Evolutionary conservation across 2,797 vertebrate genomes (phyloP), one percentile per base, ranked within the genome.

Genomic region (Enteromius unitaeniatus): DNA sequence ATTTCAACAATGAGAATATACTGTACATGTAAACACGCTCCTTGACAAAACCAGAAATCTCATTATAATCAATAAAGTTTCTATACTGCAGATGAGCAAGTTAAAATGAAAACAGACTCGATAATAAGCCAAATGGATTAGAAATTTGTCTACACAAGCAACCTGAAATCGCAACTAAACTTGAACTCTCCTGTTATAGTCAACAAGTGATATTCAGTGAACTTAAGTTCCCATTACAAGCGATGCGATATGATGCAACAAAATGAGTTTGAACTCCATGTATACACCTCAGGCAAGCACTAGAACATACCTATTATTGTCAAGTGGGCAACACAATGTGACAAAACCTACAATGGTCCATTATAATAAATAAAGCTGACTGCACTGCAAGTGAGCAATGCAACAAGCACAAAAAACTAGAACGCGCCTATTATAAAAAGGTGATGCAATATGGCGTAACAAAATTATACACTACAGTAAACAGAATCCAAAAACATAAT

Each of bases 221-320:
- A 42, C 53, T 77, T 28, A 4, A 60, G 34, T 60, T 28, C n/a
- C 58, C 23, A 78, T 64, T 45, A 64, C 37, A 62, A 78, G n/a
- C 9, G 1, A 45, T 45, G 40, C 19, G 17, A 78, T 42, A 47
- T 64, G 58, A 78, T 78, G 76, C 37, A 65, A 64, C 42, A 49
- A 31, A 78, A 65, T 78, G 34, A 65, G 77, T 49, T 49, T 78
- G 42, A 65, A 47, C 77, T 65, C 26, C 42, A 78, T 21, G 9
- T 78, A 60, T 21, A 55, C 49, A 75, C 72, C 14, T 19, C 73
- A 55, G 19, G 40, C 15, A 49, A 64, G 60, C 42, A 49, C 19
- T 78, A 65, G 26, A 78, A 78, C 42, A 65, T 45, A 31, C 4
- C 19, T 10, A 62, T 64, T 19, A 78, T 64, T 28, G 62, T 65